These are phyloP conservation scores for Epizoanthus scotinus DNA, from an alignment of 92 coral and sea anemone genomes.

Conservation along the genomic window DNA sequence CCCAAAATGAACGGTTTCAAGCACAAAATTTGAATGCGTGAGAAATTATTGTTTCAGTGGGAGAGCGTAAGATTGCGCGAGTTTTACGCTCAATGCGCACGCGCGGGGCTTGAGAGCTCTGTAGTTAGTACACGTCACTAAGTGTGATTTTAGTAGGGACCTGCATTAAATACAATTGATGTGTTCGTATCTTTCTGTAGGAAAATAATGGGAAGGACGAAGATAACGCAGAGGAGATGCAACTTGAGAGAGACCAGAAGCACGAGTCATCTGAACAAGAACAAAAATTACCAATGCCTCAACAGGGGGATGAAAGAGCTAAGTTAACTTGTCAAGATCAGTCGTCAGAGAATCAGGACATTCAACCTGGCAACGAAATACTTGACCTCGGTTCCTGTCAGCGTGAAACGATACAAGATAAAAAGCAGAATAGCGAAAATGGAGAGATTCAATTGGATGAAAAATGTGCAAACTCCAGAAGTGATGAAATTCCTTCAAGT, in stretches of 20 bases:
- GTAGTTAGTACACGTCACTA: not conserved
- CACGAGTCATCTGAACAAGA: not conserved
- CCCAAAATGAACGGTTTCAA: too few relatives aligned
- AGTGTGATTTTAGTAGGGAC: not conserved
- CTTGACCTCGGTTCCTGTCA: not conserved
- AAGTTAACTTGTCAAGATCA: not conserved
- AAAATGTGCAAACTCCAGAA: not conserved
- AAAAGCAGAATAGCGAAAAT: not conserved
- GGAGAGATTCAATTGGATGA: not conserved
- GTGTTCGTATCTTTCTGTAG: too few relatives aligned
- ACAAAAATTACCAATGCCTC: not conserved
- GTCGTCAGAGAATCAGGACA: slow-evolving; percentile 6
- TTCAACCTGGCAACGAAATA: not conserved
- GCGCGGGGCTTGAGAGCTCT: too few relatives aligned
- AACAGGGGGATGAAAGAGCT: not conserved
- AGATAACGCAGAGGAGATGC: not conserved
- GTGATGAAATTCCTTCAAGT: not conserved
- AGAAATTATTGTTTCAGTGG: too few relatives aligned
- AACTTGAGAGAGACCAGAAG: not conserved
- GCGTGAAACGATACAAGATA: not conserved
- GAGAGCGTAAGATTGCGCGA: too few relatives aligned
- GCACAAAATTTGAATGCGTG: too few relatives aligned
- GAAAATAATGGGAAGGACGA: not conserved
- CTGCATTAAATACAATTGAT: too few relatives aligned
- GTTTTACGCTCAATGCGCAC: too few relatives aligned